Evolutionary conservation across 2,113 vertebrate genomes (phyloP).

Genomic region (Chloropsis cyanopogon): DNA sequence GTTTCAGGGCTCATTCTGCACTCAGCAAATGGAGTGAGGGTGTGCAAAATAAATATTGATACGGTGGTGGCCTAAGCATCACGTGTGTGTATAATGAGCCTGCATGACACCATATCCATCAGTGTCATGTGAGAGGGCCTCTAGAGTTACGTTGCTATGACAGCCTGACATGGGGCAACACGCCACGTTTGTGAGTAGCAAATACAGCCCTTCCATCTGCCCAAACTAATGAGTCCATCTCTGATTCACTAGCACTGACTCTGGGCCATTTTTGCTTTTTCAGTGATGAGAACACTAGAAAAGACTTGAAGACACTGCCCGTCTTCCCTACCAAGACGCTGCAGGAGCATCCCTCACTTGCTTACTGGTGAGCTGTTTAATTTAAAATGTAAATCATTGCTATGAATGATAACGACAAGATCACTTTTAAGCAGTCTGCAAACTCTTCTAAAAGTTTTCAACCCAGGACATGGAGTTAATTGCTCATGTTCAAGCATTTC

Average conservation of each 20-base stretch:
- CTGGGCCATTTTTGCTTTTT: neutral
- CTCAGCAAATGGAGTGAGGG: neutral
- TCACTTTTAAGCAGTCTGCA: neutral
- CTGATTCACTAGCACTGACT: constrained; percentile 14
- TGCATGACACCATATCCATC: neutral
- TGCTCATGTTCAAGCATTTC: neutral
- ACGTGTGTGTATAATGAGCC: neutral
- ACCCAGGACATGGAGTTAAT: neutral
- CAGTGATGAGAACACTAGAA: constrained; percentile 86
- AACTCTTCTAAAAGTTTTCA: neutral
- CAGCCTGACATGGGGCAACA: neutral
- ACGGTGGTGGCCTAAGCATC: neutral
- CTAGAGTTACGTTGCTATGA: constrained; percentile 34
- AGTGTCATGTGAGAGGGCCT: constrained; percentile 45
- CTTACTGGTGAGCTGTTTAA: constrained; percentile 85
- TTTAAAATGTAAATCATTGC: neutral
- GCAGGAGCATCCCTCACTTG: constrained; percentile 92
- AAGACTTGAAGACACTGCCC: constrained; percentile 88
- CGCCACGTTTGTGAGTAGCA: neutral
- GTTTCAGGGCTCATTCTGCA: neutral
- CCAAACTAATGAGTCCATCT: neutral
- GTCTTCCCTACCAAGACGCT: constrained; percentile 89
- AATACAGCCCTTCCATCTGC: neutral
- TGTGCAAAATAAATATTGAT: constrained; percentile 17
- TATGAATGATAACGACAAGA: neutral